Percentiles rank a stretch among this genome's conserved stretches.
Conservation (phyloP, 2,888 invertebrate species). For the Agrochola lota region DNA sequence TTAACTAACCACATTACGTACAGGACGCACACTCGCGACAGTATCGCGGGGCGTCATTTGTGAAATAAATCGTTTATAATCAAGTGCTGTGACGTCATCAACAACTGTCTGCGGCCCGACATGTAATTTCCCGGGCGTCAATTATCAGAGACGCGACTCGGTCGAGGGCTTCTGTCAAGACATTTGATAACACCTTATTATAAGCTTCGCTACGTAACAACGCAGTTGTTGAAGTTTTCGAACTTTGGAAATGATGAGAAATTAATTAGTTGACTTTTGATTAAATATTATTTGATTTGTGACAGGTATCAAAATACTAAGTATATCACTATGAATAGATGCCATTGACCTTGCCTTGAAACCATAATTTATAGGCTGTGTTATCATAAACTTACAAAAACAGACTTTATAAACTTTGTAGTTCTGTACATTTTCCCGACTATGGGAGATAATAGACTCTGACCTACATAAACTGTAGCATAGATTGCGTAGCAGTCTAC, state of each 20-base stretch:
- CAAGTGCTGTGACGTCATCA: conserved; percentile 89
- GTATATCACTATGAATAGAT: neutral
- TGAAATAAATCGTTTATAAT: conserved; percentile 90
- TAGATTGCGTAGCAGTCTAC: neutral
- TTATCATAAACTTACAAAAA: neutral
- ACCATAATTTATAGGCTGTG: neutral
- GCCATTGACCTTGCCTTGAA: neutral
- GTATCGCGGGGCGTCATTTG: conserved; percentile 76
- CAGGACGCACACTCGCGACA: conserved; percentile 59
- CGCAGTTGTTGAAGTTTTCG: conserved; percentile 59
- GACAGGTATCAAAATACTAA: neutral
- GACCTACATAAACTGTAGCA: neutral
- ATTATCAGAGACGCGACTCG: conserved; percentile 85
- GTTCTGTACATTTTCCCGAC: neutral
- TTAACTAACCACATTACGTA: conserved; percentile 62
- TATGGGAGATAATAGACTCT: neutral
- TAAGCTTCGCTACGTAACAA: conserved; percentile 67
- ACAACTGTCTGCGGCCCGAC: conserved; percentile 89
- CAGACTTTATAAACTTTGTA: neutral
- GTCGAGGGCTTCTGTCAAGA: conserved; percentile 84
- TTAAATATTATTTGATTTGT: conserved; percentile 22
- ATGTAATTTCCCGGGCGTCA: conserved; percentile 90
- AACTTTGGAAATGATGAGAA: conserved; percentile 44
- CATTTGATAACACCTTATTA: conserved; percentile 85
- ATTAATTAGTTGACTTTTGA: conserved; percentile 39